Percentiles rank a stretch among this genome's conserved stretches.
Evolutionary conservation across 1,140 invertebrate species (phyloP).

Genomic region (Armadillidium nasatum): DNA sequence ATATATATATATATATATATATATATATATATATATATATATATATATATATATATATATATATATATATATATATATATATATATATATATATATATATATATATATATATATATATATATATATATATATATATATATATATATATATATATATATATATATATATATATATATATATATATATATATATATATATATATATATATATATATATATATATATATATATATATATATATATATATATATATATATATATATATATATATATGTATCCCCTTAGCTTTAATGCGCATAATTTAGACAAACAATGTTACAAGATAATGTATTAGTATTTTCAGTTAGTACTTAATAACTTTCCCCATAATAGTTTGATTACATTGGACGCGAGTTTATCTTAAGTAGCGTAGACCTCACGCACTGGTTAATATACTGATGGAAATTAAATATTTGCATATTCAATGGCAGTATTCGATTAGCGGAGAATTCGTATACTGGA

Average conservation of each 20-base stretch:
- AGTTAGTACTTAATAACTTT: no score
- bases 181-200: not conserved
- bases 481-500: no score
- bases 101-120: not conserved
- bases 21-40: constrained; percentile 15
- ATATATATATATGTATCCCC: not conserved
- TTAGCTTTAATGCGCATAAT: no score
- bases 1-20: constrained; percentile 14
- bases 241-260: constrained; percentile 12
- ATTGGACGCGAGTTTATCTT: no score
- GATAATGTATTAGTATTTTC: no score
- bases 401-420: no score
- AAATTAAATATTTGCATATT: no score
- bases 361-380: no score
- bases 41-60: constrained; percentile 14
- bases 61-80: constrained; percentile 7
- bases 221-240: constrained; percentile 14
- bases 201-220: not conserved
- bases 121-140: not conserved
- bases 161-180: constrained; percentile 5
- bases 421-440: no score
- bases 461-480: no score
- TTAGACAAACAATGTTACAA: no score
- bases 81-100: not conserved
- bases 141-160: constrained; percentile 11